Base-by-base conservation (phyloP, 2,888 invertebrate genomes). In the Leptarthrus brevirostris region DNA sequence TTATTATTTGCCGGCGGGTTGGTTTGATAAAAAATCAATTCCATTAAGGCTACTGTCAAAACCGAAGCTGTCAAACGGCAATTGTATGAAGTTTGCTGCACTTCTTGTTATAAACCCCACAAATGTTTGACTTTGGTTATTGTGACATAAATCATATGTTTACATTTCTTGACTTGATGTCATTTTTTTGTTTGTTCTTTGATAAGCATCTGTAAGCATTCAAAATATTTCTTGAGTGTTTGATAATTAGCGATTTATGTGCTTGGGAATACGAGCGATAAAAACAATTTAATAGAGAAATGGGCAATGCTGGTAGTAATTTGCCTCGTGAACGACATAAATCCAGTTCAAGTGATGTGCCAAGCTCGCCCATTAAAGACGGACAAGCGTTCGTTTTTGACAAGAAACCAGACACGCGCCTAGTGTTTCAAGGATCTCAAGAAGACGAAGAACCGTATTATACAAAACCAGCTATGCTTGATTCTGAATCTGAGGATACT, bases 351-450 rank as follows among this genome's bases (percentile, higher is more conserved):
- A 75, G 74, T 66, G 88, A 88, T 74, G 82, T 82, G 76, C 89
- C 90, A 26, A 86, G 89, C 8, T 90, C 90, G 0, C 90, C 90
- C 8, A 84, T 85, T 12, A 89, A 89, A 80, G 93, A 93, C 81
- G 93, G 92, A 73, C 93, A 93, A 83, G 93, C 94, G 58, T 95
- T 95, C 86, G 90, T 90, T 72, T 95, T 95, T 86, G 94, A 94
- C 83, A 94, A 94, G 84, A 92, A 91, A 85, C 86, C 89, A 61
- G 90, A 90, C 79, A 90, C 90, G 80, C 91, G 90, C 82, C 87
- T 89, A 78, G 87, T 89, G 76, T 87, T 90, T 80, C 91, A 90
- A 80, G 87, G 89, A 78, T 91, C 91, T 77, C 88, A 90, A 79
- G 91, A 92, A 79, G 89, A 89, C 82, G 95, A 95, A 82, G 94